phyloP scores from a whole-genome alignment of 1,140 invertebrate genomes.

The Drosophila bipectinata region DNA sequence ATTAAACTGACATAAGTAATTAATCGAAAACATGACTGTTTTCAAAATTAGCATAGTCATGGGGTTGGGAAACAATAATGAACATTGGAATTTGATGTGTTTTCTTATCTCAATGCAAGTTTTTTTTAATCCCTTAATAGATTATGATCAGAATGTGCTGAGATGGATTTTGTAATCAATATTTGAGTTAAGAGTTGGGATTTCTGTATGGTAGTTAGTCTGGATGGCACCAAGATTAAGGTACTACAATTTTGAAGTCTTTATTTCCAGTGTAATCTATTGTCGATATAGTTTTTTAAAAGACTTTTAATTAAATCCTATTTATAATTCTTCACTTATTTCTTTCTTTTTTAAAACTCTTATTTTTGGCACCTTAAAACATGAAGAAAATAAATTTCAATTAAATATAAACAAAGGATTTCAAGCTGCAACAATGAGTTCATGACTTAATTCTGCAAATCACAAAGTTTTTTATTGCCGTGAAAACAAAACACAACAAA shows the following conservation, averaged over 20 bases:
- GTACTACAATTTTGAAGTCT: too few species aligned
- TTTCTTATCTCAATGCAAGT: not conserved
- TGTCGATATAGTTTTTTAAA: not conserved
- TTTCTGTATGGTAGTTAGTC: too few species aligned
- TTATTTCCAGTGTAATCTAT: too few species aligned
- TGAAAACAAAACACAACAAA: conserved; percentile 24
- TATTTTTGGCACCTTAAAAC: not conserved
- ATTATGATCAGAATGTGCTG: not conserved
- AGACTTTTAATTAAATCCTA: not conserved
- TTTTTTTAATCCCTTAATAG: not conserved
- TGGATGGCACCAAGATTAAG: too few species aligned
- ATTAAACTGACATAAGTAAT: conserved; percentile 33
- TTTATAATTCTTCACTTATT: not conserved
- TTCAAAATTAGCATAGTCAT: conserved; percentile 37
- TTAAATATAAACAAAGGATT: not conserved
- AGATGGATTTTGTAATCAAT: too few species aligned
- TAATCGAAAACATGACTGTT: conserved; percentile 37
- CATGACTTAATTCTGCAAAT: conserved; percentile 17
- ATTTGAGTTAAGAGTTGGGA: too few species aligned
- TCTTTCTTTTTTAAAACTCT: too few species aligned
- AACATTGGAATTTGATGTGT: conserved; percentile 5
- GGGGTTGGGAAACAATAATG: conserved; percentile 1
- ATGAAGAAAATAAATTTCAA: not conserved
- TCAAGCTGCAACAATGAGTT: not conserved
- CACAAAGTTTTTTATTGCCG: conserved; percentile 1